These are phyloP conservation scores for Lordiphosa fenestrarum DNA, from an alignment of 2,888 invertebrate species.

Conservation along the genomic window DNA sequence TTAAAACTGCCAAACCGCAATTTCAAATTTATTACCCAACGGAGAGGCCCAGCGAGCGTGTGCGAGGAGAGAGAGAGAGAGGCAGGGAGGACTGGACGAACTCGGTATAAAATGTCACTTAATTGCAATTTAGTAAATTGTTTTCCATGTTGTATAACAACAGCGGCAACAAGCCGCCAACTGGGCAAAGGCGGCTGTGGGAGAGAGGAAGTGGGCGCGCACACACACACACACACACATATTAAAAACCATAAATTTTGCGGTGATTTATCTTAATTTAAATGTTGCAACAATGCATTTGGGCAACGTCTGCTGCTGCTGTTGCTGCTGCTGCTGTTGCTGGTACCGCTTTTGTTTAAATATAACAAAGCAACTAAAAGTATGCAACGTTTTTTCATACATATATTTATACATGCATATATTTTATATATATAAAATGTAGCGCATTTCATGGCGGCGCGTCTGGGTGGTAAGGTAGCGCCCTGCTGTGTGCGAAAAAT, in stretches of 20 bases:
- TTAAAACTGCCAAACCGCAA: conserved; percentile 77
- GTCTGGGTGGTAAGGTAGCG: conserved; percentile 8
- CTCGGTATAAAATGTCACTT: conserved; percentile 74
- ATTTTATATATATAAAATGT: conserved; percentile 25
- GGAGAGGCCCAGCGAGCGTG: conserved; percentile 23
- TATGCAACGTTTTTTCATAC: conserved; percentile 59
- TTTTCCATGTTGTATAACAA: conserved; percentile 74
- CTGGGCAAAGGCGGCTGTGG: background rate
- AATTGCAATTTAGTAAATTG: conserved; percentile 79
- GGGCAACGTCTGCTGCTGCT: conserved; percentile 22
- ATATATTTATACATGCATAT: conserved; percentile 19
- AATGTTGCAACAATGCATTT: conserved; percentile 77
- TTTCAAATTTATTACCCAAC: conserved; percentile 77
- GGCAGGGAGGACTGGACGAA: conserved; percentile 10
- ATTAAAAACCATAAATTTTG: conserved; percentile 78
- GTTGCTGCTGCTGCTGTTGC: conserved; percentile 7
- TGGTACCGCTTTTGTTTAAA: conserved; percentile 56
- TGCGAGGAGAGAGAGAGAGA: background rate
- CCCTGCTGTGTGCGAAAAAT: conserved; percentile 73
- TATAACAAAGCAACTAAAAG: conserved; percentile 71
- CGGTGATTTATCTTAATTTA: conserved; percentile 80
- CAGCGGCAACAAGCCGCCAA: conserved; percentile 63
- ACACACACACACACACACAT: conserved; percentile 16
- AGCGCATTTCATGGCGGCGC: conserved; percentile 32
- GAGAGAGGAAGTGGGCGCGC: conserved; percentile 17